phyloP scores from a whole-genome alignment of 2,888 invertebrate species.

The Morinoia aosen region DNA sequence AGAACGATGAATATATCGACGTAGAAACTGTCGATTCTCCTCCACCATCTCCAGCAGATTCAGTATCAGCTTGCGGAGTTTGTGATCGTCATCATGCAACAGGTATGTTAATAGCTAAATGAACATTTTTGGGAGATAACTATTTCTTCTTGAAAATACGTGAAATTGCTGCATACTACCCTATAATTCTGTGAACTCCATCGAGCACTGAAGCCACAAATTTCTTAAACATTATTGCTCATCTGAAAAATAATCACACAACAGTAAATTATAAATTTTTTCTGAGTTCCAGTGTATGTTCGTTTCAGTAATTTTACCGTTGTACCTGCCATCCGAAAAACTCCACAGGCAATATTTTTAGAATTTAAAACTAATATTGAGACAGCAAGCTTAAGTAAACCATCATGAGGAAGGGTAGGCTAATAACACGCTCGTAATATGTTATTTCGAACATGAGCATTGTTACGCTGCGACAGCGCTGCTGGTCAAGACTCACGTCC shows the following conservation, averaged over 20 bases:
- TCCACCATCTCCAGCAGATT: neutral
- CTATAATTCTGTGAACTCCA: neutral
- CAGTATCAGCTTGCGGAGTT: neutral
- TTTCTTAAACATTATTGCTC: no score
- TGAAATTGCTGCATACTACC: neutral
- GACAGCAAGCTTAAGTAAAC: neutral
- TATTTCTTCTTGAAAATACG: neutral
- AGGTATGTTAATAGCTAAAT: neutral
- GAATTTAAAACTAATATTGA: neutral
- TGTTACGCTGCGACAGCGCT: neutral
- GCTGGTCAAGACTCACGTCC: neutral
- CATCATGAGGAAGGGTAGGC: neutral
- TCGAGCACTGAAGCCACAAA: neutral
- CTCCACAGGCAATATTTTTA: neutral
- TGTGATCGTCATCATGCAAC: neutral
- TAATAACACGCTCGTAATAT: neutral
- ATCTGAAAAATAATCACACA: no score
- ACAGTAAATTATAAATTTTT: no score
- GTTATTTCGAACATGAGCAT: neutral
- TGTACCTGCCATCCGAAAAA: no score
- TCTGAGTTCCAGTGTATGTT: no score
- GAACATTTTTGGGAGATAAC: neutral
- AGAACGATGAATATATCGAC: slow-evolving; percentile 19
- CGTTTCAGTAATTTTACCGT: no score
- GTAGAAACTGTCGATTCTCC: slow-evolving; percentile 38